Percentiles rank a stretch among this genome's conserved stretches.
Evolutionary conservation across 2,888 invertebrate species (phyloP).

Genomic region (Eretmocerus hayati): DNA sequence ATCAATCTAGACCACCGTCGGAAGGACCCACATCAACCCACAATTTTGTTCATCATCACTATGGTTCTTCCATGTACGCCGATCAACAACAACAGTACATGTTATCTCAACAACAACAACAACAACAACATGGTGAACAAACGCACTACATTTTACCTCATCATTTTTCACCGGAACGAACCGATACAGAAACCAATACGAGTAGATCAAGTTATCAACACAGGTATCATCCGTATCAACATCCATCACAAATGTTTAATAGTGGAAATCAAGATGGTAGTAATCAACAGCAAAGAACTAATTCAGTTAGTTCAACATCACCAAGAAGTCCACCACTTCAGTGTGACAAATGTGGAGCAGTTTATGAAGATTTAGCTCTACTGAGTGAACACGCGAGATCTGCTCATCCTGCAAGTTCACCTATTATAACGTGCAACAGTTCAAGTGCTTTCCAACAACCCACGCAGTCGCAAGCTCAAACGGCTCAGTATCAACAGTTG

Average conservation of each 20-base stretch:
- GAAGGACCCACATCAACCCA: neutral
- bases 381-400: slow-evolving; percentile 68
- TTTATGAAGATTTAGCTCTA: slow-evolving; percentile 68
- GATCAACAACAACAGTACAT: slow-evolving; percentile 42
- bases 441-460: slow-evolving; percentile 29
- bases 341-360: slow-evolving; percentile 78
- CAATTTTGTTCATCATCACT: slow-evolving; percentile 8
- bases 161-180: slow-evolving; percentile 47
- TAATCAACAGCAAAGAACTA: slow-evolving; percentile 33
- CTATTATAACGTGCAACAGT: too few relatives aligned
- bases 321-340: slow-evolving; percentile 46
- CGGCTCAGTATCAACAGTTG: slow-evolving; percentile 34
- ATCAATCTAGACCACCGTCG: neutral
- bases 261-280: too few relatives aligned
- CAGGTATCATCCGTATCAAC: slow-evolving; percentile 46
- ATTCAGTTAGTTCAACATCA: slow-evolving; percentile 37
- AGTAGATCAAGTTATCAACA: neutral
- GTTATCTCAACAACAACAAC: slow-evolving; percentile 40
- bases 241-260: slow-evolving; percentile 49
- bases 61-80: slow-evolving; percentile 49
- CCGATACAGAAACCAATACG: slow-evolving; percentile 50
- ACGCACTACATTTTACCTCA: slow-evolving; percentile 18
- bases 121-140: slow-evolving; percentile 16
- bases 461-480: slow-evolving; percentile 31
- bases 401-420: slow-evolving; percentile 52